Evolutionary conservation across 2,113 vertebrate species (phyloP).

Genomic region (Eonycteris spelaea): DNA sequence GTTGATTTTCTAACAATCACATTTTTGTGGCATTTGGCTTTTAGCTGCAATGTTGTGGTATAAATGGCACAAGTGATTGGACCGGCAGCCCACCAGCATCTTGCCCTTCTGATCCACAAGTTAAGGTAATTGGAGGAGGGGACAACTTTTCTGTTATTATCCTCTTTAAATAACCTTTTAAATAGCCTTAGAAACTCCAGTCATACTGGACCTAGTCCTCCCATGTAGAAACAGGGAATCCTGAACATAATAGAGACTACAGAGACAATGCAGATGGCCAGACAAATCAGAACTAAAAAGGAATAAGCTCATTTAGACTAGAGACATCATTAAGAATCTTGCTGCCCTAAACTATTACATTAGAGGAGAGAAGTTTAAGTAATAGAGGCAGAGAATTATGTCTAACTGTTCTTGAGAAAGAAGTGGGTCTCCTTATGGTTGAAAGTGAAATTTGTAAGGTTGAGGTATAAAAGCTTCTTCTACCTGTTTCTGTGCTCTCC

Average conservation of each 20-base stretch:
- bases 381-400: background rate
- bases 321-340: background rate
- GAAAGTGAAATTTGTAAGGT: background rate
- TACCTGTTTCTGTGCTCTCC: background rate
- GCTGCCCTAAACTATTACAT: background rate
- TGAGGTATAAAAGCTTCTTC: background rate
- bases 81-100: background rate
- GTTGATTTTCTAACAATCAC: conserved; percentile 33
- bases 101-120: conserved; percentile 43
- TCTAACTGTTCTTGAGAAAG: background rate
- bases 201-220: background rate
- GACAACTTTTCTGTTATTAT: background rate
- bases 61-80: conserved; percentile 73
- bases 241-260: background rate
- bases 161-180: background rate
- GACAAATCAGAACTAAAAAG: background rate
- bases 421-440: background rate
- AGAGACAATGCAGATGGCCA: background rate
- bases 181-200: background rate
- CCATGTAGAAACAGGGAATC: background rate
- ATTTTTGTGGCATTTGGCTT: background rate
- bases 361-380: background rate
- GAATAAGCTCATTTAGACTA: background rate
- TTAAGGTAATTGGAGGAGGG: conserved; percentile 58
- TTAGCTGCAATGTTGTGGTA: conserved; percentile 75